Evolutionary conservation across 2,797 vertebrate species (phyloP).

Genomic region (Gymnothorax reevesii): DNA sequence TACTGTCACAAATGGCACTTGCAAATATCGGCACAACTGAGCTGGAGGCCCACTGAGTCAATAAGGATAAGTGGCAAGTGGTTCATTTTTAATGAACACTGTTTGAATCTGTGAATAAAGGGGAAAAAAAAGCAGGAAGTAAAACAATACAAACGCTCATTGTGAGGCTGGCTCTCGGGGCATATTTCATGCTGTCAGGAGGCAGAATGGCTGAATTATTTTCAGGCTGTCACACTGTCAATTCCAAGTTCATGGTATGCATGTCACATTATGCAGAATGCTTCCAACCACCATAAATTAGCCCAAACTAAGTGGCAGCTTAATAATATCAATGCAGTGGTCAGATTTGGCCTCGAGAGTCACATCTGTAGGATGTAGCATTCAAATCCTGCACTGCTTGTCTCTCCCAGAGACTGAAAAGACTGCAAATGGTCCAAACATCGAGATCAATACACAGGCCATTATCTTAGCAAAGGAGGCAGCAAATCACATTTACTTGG

Average conservation of each 20-base stretch:
- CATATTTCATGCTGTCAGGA: conserved; percentile 14
- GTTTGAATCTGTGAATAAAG: conserved; percentile 24
- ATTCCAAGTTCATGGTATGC: conserved; percentile 67
- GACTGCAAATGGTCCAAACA: conserved; percentile 76
- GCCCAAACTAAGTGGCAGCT: conserved; percentile 69
- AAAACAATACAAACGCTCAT: conserved; percentile 10
- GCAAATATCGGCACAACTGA: neutral
- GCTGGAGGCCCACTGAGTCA: neutral
- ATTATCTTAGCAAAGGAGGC: conserved; percentile 85
- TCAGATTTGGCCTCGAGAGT: conserved; percentile 66
- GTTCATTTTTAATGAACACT: neutral
- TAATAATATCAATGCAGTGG: conserved; percentile 76
- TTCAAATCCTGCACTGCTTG: conserved; percentile 69
- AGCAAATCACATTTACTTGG: conserved; percentile 88
- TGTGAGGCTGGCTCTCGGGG: conserved; percentile 17
- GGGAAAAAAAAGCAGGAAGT: neutral
- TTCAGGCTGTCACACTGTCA: conserved; percentile 67
- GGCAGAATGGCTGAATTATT: conserved; percentile 57
- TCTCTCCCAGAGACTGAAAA: conserved; percentile 77
- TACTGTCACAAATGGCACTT: conserved; percentile 37
- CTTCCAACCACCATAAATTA: conserved; percentile 68
- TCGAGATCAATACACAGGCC: conserved; percentile 88
- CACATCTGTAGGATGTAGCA: conserved; percentile 68
- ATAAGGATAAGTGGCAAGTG: neutral
- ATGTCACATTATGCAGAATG: conserved; percentile 66